phyloP scores from a whole-genome alignment of 2,113 vertebrate genomes.

The Paraplagusia blochii region DNA sequence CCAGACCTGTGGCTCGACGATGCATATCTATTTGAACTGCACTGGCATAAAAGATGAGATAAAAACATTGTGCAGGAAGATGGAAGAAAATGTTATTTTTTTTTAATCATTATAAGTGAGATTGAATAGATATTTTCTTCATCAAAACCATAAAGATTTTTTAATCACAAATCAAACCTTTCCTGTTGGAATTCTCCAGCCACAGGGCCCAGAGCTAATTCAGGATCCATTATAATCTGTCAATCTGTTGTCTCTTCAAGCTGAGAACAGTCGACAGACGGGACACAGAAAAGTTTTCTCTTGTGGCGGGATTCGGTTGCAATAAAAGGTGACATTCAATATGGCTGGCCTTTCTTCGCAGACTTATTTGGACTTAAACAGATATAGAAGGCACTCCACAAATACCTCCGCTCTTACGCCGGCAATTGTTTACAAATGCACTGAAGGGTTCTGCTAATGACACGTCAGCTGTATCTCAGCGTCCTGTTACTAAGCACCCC shows the following conservation, averaged over 20 bases:
- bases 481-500: constrained; percentile 33
- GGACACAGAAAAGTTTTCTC: constrained; percentile 55
- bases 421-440: constrained; percentile 57
- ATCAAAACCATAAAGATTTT: background rate
- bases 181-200: constrained; percentile 26
- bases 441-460: constrained; percentile 46
- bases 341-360: constrained; percentile 49
- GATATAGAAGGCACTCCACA: constrained; percentile 61
- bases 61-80: too few species aligned
- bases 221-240: constrained; percentile 56
- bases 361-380: constrained; percentile 72
- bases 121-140: too few species aligned
- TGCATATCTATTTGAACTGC: background rate
- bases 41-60: too few species aligned
- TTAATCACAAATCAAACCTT: background rate
- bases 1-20: background rate
- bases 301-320: constrained; percentile 58
- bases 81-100: too few species aligned
- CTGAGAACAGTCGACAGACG: constrained; percentile 53
- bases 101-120: too few species aligned
- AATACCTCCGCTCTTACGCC: constrained; percentile 35
- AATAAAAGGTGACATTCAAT: constrained; percentile 70
- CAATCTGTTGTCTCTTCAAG: constrained; percentile 49
- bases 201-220: constrained; percentile 44
- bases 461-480: constrained; percentile 37